Conservation (phyloP, 2,888 invertebrate species). For the Xestoiulus laeticollis region DNA sequence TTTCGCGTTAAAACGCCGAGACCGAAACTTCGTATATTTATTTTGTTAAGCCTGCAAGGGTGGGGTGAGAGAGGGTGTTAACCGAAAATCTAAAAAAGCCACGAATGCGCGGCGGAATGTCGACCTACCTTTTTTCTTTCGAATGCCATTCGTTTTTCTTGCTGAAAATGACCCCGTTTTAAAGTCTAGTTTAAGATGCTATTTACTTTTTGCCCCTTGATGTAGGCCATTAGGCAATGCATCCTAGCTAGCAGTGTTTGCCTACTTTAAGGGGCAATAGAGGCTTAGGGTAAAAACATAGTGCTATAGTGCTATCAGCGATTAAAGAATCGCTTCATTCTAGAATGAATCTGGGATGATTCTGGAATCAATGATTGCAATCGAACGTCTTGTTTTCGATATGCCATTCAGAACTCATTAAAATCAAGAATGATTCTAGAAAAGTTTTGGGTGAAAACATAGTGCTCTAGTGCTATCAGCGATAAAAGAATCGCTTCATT, state of each 20-base stretch:
- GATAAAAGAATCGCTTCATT: too few relatives aligned
- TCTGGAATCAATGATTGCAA: too few relatives aligned
- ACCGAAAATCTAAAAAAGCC: slow-evolving; percentile 25
- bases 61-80: background rate
- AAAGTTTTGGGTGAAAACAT: too few relatives aligned
- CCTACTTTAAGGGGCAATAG: background rate
- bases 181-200: background rate
- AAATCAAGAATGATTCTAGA: too few relatives aligned
- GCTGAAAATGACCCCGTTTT: background rate
- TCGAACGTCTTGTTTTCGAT: too few relatives aligned
- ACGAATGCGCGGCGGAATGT: background rate
- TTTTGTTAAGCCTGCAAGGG: background rate
- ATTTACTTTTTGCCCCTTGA: background rate
- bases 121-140: background rate
- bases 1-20: background rate
- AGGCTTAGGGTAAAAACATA: too few relatives aligned
- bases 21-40: slow-evolving; percentile 31
- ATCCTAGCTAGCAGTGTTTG: background rate
- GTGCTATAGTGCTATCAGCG: too few relatives aligned
- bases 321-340: too few relatives aligned
- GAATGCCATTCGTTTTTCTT: background rate
- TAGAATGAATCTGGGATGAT: too few relatives aligned
- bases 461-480: too few relatives aligned
- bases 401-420: too few relatives aligned
- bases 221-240: background rate